phyloP scores from a whole-genome alignment of 2,113 vertebrate genomes.

The Rhipidura dahli region DNA sequence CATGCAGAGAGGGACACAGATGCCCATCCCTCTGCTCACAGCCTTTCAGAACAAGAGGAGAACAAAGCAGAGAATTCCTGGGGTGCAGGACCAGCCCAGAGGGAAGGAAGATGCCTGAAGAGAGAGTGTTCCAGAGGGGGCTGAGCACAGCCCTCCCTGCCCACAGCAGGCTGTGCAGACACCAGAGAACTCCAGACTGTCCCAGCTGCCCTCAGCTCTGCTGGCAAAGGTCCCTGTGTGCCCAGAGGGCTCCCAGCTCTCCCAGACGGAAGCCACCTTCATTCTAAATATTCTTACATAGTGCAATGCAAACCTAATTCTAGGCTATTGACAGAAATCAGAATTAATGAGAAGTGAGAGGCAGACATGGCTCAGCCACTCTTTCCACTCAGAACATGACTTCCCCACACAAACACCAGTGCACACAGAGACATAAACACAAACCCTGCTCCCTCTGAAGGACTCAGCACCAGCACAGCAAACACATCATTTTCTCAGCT shows the following conservation, averaged over 20 bases:
- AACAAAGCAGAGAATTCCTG: not conserved
- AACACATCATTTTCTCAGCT: not conserved
- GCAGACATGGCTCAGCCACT: not conserved
- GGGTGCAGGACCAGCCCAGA: not conserved
- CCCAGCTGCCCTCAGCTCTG: not conserved
- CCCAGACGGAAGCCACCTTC: not conserved
- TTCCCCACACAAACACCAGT: not conserved
- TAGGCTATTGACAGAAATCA: not conserved
- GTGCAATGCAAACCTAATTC: not conserved
- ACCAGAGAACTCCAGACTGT: not conserved
- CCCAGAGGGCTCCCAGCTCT: not conserved
- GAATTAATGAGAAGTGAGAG: not conserved
- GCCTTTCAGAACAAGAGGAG: not conserved
- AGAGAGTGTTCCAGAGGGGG: not conserved
- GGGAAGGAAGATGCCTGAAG: not conserved
- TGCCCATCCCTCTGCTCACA: not conserved
- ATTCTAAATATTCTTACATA: not conserved
- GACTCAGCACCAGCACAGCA: not conserved
- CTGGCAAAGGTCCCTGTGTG: not conserved
- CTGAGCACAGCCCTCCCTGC: not conserved
- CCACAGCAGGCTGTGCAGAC: not conserved
- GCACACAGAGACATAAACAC: not conserved
- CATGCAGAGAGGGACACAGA: not conserved
- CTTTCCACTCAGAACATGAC: not conserved
- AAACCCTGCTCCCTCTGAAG: not conserved